Evolutionary conservation across 2,797 vertebrate genomes (phyloP).

Genomic region (Malurus leucopterus): DNA sequence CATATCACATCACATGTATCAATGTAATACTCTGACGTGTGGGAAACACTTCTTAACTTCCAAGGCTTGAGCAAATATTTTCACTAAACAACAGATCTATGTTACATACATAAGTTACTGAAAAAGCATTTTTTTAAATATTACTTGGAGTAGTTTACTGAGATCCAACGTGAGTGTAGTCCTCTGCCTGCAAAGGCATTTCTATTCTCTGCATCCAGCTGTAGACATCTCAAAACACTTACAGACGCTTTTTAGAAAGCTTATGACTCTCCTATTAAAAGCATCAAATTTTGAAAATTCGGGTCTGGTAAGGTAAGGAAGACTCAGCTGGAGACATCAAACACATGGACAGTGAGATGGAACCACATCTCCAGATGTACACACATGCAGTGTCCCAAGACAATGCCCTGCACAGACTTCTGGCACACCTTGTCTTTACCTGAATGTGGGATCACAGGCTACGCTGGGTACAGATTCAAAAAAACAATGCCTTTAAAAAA

Average conservation of each 20-base stretch:
- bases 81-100: neutral
- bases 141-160: neutral
- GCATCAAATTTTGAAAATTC: neutral
- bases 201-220: neutral
- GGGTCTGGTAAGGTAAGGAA: neutral
- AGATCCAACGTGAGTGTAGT: neutral
- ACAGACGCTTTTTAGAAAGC: neutral
- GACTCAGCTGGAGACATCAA: neutral
- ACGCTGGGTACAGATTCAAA: neutral
- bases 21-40: neutral
- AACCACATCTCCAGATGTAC: neutral
- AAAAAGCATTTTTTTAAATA: neutral
- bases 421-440: neutral
- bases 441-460: neutral
- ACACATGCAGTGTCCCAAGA: accelerated
- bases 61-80: neutral
- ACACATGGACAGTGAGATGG: neutral
- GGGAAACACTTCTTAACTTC: neutral
- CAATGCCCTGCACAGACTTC: neutral
- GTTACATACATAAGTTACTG: neutral
- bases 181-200: neutral
- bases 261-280: neutral
- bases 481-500: neutral
- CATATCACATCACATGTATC: neutral
- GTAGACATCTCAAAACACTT: neutral